These are phyloP conservation scores for Pheosia tremula DNA, from an alignment of 2,888 invertebrate genomes.

Conservation along the genomic window DNA sequence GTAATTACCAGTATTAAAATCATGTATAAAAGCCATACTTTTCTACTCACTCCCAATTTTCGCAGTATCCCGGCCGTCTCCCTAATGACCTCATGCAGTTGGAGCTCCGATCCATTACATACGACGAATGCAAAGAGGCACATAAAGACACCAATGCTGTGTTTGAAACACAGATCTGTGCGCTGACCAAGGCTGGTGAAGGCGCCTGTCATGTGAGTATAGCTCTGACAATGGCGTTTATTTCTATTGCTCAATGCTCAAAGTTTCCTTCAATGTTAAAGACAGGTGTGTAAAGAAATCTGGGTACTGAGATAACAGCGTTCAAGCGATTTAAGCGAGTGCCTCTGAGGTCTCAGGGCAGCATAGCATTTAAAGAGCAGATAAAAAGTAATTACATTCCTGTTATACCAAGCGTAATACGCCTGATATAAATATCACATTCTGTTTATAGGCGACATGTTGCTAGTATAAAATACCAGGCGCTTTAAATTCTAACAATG, in stretches of 20 bases:
- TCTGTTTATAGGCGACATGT: background rate
- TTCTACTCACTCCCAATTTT: background rate
- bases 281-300: too few species aligned
- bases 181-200: conserved; percentile 75
- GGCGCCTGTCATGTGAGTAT: conserved; percentile 81
- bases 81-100: conserved; percentile 81
- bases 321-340: too few species aligned
- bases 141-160: conserved; percentile 75
- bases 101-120: conserved; percentile 76
- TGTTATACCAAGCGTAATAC: background rate
- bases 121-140: conserved; percentile 76
- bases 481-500: background rate
- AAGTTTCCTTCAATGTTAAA: too few species aligned
- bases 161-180: conserved; percentile 84
- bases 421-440: background rate
- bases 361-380: too few species aligned
- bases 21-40: too few species aligned
- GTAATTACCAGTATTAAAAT: background rate
- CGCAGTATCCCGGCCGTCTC: conserved; percentile 69
- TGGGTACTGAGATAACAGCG: too few species aligned
- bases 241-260: too few species aligned
- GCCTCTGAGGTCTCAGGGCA: too few species aligned
- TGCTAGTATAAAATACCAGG: background rate
- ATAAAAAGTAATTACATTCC: too few species aligned
- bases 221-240: background rate